Conservation (phyloP, 2,797 vertebrate genomes). For the Phrynocephalus guinanensis region DNA sequence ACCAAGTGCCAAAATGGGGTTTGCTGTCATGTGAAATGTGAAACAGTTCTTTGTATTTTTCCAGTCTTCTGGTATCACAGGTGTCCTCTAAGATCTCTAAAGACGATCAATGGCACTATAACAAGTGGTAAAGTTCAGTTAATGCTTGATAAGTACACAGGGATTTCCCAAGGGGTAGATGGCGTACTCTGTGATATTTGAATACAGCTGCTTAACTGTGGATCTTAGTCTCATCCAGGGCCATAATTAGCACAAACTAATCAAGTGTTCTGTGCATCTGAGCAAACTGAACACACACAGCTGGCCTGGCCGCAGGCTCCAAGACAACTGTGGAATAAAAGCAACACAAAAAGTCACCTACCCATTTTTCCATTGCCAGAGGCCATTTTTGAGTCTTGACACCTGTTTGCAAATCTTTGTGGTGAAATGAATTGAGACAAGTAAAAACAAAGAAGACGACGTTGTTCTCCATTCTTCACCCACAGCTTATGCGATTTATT, state of each 20-base stretch:
- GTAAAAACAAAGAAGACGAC: fast-evolving
- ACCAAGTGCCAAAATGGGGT: neutral
- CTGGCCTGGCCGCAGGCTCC: slow-evolving; percentile 8
- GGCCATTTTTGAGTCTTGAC: slow-evolving; percentile 18
- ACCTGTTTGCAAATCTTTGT: neutral
- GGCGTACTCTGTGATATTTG: neutral
- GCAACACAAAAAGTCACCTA: neutral
- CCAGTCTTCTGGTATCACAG: neutral
- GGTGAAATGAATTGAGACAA: fast-evolving
- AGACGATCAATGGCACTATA: neutral
- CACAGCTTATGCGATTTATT: neutral
- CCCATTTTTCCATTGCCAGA: neutral
- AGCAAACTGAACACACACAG: neutral
- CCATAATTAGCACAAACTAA: neutral
- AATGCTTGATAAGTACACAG: fast-evolving
- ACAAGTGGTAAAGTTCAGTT: fast-evolving
- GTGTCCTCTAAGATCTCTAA: neutral
- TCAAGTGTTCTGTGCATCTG: neutral
- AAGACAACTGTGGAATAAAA: neutral
- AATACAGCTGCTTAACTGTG: neutral
- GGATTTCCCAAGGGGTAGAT: slow-evolving; percentile 8
- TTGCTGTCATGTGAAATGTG: neutral
- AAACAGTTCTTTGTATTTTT: neutral
- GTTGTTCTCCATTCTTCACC: neutral
- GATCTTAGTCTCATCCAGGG: neutral